Evolutionary conservation across 2,797 vertebrate species (phyloP).

Genomic region (Mionectes olivaceus): DNA sequence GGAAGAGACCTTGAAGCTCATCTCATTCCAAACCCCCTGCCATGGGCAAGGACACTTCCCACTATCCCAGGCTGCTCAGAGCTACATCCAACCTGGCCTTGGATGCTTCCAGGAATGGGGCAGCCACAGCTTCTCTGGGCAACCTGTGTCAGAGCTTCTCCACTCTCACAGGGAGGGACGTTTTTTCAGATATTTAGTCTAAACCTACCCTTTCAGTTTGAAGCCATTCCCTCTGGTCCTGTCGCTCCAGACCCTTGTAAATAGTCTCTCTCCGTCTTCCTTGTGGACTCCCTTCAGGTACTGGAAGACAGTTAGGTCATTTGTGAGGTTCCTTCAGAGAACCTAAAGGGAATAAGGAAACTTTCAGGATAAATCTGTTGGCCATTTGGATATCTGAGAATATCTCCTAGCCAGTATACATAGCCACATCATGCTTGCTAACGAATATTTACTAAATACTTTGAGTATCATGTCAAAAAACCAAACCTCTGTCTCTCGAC

Average conservation of each 20-base stretch:
- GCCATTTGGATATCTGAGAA: background rate
- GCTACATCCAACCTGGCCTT: rapidly evolving
- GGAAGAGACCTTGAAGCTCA: background rate
- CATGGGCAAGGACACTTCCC: background rate
- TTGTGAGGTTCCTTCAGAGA: background rate
- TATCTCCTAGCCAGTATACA: background rate
- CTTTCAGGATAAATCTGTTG: background rate
- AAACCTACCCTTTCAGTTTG: background rate
- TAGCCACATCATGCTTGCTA: background rate
- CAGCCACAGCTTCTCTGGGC: background rate
- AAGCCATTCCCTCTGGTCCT: background rate
- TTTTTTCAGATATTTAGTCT: background rate
- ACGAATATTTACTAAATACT: slow-evolving; percentile 19
- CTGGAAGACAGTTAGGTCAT: background rate
- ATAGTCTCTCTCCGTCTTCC: background rate
- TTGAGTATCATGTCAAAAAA: background rate
- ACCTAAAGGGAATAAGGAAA: background rate
- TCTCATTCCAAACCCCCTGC: no score
- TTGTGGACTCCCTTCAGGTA: background rate
- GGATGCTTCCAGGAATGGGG: rapidly evolving
- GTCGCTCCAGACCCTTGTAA: background rate
- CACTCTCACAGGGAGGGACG: background rate
- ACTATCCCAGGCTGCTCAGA: rapidly evolving
- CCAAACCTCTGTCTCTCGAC: background rate
- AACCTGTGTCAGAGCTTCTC: background rate